phyloP scores from a whole-genome alignment of 2,113 vertebrate species.

The Megaptera novaeangliae region DNA sequence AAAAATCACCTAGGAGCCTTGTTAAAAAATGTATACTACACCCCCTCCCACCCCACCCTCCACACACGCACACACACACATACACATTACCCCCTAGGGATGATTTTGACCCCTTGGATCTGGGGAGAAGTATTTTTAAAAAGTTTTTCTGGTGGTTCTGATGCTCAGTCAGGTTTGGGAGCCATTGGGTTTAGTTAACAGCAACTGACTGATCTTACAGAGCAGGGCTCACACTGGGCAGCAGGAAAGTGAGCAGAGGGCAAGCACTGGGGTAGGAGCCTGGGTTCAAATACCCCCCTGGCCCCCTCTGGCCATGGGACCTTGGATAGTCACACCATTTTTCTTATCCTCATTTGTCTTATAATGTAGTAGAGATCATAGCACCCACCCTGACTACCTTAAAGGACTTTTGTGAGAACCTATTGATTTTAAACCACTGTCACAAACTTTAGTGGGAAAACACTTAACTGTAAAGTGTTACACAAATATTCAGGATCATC shows the following conservation, averaged over 20 bases:
- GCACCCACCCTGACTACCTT: not conserved
- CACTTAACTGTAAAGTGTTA: not conserved
- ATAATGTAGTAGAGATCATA: not conserved
- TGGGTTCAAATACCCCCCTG: not conserved
- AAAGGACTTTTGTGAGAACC: not conserved
- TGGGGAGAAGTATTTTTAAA: not conserved
- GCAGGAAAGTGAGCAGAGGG: not conserved
- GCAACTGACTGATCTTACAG: not conserved
- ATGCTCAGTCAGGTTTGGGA: not conserved
- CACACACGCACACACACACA: too few relatives aligned
- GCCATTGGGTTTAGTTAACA: not conserved
- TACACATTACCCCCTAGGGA: not conserved
- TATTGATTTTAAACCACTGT: not conserved
- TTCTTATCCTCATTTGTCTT: not conserved
- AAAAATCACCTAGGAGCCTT: not conserved
- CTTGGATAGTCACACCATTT: not conserved
- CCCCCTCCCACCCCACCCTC: accelerated
- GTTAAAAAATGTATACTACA: not conserved
- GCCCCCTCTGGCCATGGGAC: not conserved
- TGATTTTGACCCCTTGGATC: not conserved
- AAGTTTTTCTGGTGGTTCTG: not conserved
- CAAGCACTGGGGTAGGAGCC: not conserved
- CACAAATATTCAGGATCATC: not conserved
- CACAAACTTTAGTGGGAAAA: not conserved
- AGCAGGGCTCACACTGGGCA: not conserved